phyloP scores from a whole-genome alignment of 2,888 invertebrate genomes.

The Apodemia zela region DNA sequence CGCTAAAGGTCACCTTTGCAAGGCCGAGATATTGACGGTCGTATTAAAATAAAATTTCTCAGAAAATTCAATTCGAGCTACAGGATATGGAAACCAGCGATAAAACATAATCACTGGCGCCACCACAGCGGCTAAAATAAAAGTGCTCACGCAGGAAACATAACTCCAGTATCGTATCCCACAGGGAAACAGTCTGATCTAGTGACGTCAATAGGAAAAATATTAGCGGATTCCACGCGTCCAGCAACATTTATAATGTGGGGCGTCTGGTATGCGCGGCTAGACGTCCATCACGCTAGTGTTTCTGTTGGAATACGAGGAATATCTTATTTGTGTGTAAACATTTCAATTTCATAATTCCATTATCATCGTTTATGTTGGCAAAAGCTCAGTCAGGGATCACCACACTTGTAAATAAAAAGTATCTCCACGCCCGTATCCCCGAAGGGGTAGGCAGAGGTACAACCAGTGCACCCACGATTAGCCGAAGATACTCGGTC shows the following conservation, averaged over 20 bases:
- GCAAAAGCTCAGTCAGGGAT: too few relatives aligned
- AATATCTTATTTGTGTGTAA: too few relatives aligned
- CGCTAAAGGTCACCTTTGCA: too few relatives aligned
- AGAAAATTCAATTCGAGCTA: not conserved
- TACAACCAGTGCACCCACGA: too few relatives aligned
- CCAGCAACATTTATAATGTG: not conserved
- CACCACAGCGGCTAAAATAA: not conserved
- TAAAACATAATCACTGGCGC: slow-evolving; percentile 3
- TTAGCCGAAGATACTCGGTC: too few relatives aligned
- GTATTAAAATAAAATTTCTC: not conserved
- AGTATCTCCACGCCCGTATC: too few relatives aligned
- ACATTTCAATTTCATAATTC: too few relatives aligned
- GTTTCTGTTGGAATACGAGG: too few relatives aligned
- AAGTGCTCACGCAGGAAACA: not conserved
- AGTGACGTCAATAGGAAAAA: not conserved
- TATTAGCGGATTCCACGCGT: not conserved
- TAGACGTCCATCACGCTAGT: too few relatives aligned
- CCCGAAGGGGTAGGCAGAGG: too few relatives aligned
- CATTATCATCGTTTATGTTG: too few relatives aligned
- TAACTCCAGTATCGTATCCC: not conserved
- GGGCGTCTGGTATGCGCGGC: not conserved
- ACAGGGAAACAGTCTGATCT: not conserved
- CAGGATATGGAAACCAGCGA: not conserved
- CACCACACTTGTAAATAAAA: too few relatives aligned
- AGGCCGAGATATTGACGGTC: not conserved